Evolutionary conservation across 2,888 invertebrate genomes (phyloP), one percentile per base, ranked within the genome.

Genomic region (Cyaniris semiargus): DNA sequence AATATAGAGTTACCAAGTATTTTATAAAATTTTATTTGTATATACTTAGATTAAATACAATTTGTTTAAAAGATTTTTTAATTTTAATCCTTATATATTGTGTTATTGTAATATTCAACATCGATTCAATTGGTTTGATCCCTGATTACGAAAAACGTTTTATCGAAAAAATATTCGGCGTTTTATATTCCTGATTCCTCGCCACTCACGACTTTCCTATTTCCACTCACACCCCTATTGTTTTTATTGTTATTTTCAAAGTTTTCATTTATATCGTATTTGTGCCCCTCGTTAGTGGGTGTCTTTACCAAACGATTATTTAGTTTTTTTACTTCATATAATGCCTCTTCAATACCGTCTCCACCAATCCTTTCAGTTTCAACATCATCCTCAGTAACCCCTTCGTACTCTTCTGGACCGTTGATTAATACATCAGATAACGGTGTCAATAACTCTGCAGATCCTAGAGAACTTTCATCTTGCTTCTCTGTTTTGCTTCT

Each of bases 11-110:
- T 83, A 79, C 83, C 82, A 79, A 84, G 70, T 71, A 56, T 56
- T 70, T 82, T 84, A 83, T 85, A 85, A 83, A 82, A 81, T 82
- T 84, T 83, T 84, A 84, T 83, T 78, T 79, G 81, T 56, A 53
- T 76, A 56, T 84, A 84, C 86, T 87, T 89, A 89, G 83, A 83
- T 83, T 84, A 84, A 82, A 83, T 81, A 85, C 83, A 83, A 80
- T 82, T 81, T 84, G 82, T 86, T 85, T 80, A 79, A 78, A 76
- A 76, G 56, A 23, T 8, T 79, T 77, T 79, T 80, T 48, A 76
- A 79, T 78, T 76, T 15, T 34, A 38, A 13, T 18, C 10, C 70
- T 70, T 70, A 15, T n/a, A 18, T 53, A 3, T 13, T 38, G 48
- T 48, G 15, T 18, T 18, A 53, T 18, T 48, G 2, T 38, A 38